These are phyloP conservation scores for Paraescarpia echinospica DNA, from an alignment of 1,140 invertebrate species.

Conservation along the genomic window DNA sequence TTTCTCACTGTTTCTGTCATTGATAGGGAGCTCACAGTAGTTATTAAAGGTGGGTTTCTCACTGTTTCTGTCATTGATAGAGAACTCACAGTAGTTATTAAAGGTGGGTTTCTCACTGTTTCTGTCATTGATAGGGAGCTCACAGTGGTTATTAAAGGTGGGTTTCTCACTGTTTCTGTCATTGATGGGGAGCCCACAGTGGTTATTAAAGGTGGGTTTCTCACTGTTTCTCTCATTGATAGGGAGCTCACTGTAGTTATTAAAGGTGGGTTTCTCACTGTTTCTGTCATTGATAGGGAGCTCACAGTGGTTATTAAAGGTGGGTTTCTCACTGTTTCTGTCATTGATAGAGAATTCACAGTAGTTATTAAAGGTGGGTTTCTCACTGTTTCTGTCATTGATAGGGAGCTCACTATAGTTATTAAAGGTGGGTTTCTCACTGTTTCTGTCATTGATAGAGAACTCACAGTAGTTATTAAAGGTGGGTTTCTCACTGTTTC, in stretches of 20 bases:
- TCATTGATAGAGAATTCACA: not conserved
- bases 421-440: not conserved
- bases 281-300: not conserved
- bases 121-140: not conserved
- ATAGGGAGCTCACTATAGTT: not conserved
- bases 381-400: not conserved
- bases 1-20: not conserved
- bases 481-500: not conserved
- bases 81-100: not conserved
- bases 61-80: not conserved
- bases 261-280: not conserved
- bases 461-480: conserved; percentile 1
- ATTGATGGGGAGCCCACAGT: not conserved
- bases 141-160: conserved; percentile 12
- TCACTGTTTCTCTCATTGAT: not conserved
- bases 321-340: not conserved
- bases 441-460: not conserved
- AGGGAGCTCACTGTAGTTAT: not conserved
- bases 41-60: not conserved
- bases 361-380: conserved; percentile 8
- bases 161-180: not conserved
- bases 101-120: not conserved
- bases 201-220: not conserved
- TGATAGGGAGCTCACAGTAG: not conserved
- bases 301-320: conserved; percentile 12